Base-by-base conservation (phyloP, 2,797 vertebrate genomes). In the Chelidonichthys spinosus region DNA sequence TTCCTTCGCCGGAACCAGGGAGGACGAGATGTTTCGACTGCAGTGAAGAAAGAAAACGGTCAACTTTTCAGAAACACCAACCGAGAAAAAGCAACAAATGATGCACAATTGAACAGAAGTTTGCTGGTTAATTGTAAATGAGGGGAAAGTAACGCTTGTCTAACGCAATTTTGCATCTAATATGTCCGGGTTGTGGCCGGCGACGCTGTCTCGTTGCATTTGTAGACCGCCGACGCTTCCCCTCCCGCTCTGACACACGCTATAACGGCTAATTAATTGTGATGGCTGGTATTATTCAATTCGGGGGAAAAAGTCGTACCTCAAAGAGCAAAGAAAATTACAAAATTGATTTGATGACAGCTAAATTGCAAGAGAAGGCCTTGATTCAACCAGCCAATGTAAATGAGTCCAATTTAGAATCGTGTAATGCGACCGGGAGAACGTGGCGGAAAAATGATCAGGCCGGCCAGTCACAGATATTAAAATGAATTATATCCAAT, bases 401-500 rank as follows among this genome's bases (percentile, higher is more conserved):
- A 97, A 97, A 97, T 97, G 96, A 97, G 96, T 96, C 96, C 96
- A 97, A 97, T 97, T 97, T 97, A 96, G 96, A 95, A 94, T 96
- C 95, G 94, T 97, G 96, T 97, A 96, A 97, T 96, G 95, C 94
- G 78, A 78, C 94, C 93, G 95, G 94, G 95, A 95, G 96, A 96
- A 96, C 94, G 97, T 94, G 95, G 96, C 94, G 69, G 89, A 82
- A 96, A 25, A 97, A 97, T 96, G 96, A 97, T 97, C 96, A 95
- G 96, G 96, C 96, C 96, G 96, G 97, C 97, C 96, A 97, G 97
- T 98, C 97, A 98, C 97, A 98, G 97, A 99, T 98, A 99, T 98
- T 99, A 98, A 99, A 99, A 99, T 98, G 97, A 98, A 98, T 99
- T 97, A 98, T 98, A 97, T 98, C 97, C 98, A 97, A 99, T 99